Conservation (phyloP, 2,113 vertebrate genomes). For the Pangasianodon gigas region DNA sequence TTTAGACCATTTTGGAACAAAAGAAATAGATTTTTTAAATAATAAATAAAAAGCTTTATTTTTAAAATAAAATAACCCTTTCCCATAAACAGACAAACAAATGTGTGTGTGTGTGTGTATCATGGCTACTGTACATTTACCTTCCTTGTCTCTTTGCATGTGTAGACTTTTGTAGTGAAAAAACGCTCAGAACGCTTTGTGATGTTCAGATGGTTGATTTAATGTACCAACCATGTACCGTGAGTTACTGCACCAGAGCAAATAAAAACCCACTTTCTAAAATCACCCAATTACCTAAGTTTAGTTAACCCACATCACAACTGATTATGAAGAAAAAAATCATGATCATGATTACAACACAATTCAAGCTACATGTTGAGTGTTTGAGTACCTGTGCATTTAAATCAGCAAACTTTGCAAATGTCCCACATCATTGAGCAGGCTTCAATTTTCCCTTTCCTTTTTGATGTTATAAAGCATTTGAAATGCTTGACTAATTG, state of each 20-base stretch:
- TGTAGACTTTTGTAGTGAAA: background rate
- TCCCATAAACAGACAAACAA: background rate
- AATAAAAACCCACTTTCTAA: background rate
- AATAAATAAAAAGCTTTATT: background rate
- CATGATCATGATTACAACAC: background rate
- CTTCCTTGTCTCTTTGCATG: background rate
- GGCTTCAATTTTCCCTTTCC: slow-evolving; percentile 54
- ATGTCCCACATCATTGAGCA: slow-evolving; percentile 8
- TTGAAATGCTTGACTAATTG: slow-evolving; percentile 76
- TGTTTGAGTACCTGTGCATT: background rate
- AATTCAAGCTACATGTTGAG: background rate
- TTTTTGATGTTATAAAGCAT: slow-evolving; percentile 70
- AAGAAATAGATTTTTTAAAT: background rate
- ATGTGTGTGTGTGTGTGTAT: background rate
- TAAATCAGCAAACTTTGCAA: slow-evolving; percentile 28
- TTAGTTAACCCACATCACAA: background rate
- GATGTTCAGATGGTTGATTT: background rate
- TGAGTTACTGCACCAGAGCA: background rate
- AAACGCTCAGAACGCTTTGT: background rate
- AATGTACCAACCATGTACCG: no score
- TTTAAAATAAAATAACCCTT: background rate
- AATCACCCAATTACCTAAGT: background rate
- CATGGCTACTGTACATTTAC: background rate
- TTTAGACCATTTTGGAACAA: background rate
- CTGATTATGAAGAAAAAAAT: background rate